A percentile compares a stretch with the other conserved stretches of the same genome.
Conservation (phyloP, 37 sponge, comb jelly and placozoan species). For the Beroe forskalii region DNA sequence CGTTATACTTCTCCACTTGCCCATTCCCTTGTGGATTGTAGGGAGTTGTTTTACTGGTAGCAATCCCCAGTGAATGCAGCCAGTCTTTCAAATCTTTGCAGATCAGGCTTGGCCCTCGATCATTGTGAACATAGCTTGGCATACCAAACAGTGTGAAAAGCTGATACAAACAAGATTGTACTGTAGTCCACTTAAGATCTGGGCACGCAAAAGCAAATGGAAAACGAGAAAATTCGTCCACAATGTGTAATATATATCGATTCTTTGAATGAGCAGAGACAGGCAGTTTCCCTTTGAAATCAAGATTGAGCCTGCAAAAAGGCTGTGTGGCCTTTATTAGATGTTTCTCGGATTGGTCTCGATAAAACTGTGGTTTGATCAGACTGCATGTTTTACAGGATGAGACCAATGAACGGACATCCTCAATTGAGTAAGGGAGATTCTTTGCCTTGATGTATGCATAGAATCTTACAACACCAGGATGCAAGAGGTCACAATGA, state of each 20-base stretch:
- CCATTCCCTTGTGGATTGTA: slow-evolving; percentile 1
- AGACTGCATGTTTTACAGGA: background rate
- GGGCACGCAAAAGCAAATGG: background rate
- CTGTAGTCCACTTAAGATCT: background rate
- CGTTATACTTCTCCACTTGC: no score
- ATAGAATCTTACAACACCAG: background rate
- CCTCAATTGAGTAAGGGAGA: background rate
- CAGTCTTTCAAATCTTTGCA: background rate
- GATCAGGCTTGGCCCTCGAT: no score
- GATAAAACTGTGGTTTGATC: background rate
- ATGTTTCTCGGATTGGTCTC: background rate
- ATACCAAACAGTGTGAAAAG: background rate
- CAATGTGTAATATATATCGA: background rate
- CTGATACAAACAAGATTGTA: background rate
- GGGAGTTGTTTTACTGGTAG: background rate
- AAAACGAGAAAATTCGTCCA: background rate
- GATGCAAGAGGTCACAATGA: background rate
- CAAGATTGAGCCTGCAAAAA: background rate
- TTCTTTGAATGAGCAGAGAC: no score
- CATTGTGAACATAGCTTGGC: background rate
- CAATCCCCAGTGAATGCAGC: background rate
- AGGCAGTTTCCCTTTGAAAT: background rate
- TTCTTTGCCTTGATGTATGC: background rate
- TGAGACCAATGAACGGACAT: background rate
- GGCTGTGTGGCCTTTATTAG: background rate